Percentiles rank a stretch among this genome's conserved stretches.
phyloP scores from a whole-genome alignment of 1,140 invertebrate species.

The Euura lappo region DNA sequence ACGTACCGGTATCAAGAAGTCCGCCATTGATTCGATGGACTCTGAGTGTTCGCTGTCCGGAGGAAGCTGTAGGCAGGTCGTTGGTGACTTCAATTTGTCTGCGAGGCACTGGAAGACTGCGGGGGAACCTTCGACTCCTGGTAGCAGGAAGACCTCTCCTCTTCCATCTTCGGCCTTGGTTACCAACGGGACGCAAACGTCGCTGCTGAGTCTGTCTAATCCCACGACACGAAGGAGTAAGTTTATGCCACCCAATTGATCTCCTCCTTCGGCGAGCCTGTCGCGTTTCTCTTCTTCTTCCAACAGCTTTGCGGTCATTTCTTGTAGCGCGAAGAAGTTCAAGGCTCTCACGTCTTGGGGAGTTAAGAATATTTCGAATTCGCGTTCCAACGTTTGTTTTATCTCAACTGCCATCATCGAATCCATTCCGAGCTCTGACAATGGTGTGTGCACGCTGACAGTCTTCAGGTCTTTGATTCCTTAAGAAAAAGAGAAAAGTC shows the following conservation, averaged over 20 bases:
- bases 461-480: slow-evolving; percentile 61
- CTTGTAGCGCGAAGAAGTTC: slow-evolving; percentile 63
- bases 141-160: slow-evolving; percentile 56
- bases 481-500: slow-evolving; percentile 17
- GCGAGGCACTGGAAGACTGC: slow-evolving; percentile 65
- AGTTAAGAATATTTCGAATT: slow-evolving; percentile 73
- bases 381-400: slow-evolving; percentile 76
- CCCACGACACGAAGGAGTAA: slow-evolving; percentile 45
- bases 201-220: slow-evolving; percentile 27
- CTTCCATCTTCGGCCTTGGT: slow-evolving; percentile 39
- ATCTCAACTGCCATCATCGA: slow-evolving; percentile 85
- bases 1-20: slow-evolving; percentile 50
- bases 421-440: slow-evolving; percentile 82
- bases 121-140: slow-evolving; percentile 81
- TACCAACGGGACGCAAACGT: slow-evolving; percentile 44
- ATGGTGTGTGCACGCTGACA: slow-evolving; percentile 66
- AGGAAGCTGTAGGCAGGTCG: slow-evolving; percentile 68
- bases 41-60: slow-evolving; percentile 48
- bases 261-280: background rate
- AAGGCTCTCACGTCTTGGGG: slow-evolving; percentile 74
- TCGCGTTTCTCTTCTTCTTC: slow-evolving; percentile 30
- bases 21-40: slow-evolving; percentile 47
- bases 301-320: slow-evolving; percentile 45
- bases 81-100: slow-evolving; percentile 65
- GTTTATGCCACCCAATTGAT: slow-evolving; percentile 41